Conservation (phyloP, 2,888 invertebrate genomes). For the Lottia gigantea region DNA sequence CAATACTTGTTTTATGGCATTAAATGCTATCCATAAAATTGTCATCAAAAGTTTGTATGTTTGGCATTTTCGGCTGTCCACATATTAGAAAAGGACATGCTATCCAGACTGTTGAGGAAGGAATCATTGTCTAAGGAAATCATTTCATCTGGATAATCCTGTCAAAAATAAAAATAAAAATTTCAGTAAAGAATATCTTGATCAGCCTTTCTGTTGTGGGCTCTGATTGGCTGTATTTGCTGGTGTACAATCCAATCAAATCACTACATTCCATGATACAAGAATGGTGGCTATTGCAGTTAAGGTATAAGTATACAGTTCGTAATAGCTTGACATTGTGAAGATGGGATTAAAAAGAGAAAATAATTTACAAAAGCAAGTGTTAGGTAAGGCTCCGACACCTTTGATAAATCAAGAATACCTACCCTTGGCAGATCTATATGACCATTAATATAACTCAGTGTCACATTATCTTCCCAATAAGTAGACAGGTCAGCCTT, state of each 20-base stretch:
- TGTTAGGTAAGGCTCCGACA: no score
- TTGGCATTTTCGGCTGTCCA: conserved; percentile 75
- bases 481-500: conserved; percentile 28
- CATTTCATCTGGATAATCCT: conserved; percentile 95
- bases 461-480: conserved; percentile 41
- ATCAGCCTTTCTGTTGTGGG: no score
- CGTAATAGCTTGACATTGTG: no score
- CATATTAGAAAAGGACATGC: conserved; percentile 87
- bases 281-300: no score
- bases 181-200: background rate
- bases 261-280: no score
- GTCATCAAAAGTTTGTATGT: conserved; percentile 31
- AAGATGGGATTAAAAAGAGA: no score
- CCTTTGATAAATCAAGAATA: background rate
- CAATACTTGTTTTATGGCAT: no score
- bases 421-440: conserved; percentile 35
- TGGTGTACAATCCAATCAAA: no score
- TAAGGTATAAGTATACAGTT: no score
- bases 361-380: background rate
- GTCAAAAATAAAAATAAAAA: conserved; percentile 66
- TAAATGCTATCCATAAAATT: no score
- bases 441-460: conserved; percentile 42
- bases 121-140: conserved; percentile 94
- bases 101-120: conserved; percentile 88
- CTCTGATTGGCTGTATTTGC: no score